Percentiles rank a stretch among this genome's conserved stretches.
These are phyloP conservation scores for Dendrolimus kikuchii DNA, from an alignment of 1,140 invertebrate genomes.

Conservation along the genomic window DNA sequence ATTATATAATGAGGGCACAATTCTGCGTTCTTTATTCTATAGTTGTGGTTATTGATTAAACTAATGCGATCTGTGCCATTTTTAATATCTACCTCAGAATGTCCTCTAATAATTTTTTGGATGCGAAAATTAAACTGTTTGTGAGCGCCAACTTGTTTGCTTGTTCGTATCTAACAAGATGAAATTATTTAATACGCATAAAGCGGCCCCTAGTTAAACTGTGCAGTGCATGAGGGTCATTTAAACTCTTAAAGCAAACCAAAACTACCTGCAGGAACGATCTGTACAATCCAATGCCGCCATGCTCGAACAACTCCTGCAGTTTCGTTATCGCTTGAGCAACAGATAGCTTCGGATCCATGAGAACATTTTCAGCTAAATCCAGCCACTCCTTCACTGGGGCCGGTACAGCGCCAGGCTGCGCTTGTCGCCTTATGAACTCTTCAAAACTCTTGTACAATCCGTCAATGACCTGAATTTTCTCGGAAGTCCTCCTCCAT, in stretches of 20 bases:
- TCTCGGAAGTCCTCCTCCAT: conserved; percentile 70
- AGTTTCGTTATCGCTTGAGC: conserved; percentile 65
- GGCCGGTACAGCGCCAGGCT: conserved; percentile 55
- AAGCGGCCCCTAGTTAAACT: no score
- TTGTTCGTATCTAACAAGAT: no score
- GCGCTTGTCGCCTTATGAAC: conserved; percentile 71
- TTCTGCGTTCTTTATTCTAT: no score
- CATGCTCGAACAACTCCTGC: conserved; percentile 70
- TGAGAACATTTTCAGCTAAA: conserved; percentile 75
- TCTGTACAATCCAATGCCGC: conserved; percentile 73
- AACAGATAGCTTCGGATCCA: conserved; percentile 72
- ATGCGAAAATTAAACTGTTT: no score
- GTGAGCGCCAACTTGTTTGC: no score
- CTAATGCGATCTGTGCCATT: no score
- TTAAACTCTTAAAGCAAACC: not conserved
- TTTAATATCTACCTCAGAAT: no score
- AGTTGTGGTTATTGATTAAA: no score
- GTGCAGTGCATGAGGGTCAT: no score
- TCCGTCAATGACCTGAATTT: conserved; percentile 72
- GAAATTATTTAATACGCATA: no score
- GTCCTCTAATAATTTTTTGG: no score
- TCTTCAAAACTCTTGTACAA: conserved; percentile 75
- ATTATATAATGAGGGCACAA: no score
- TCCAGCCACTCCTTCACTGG: conserved; percentile 74
- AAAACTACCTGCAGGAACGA: conserved; percentile 75